These are phyloP conservation scores for Tetramorium simillimum DNA, from an alignment of 1,140 invertebrate species.

Conservation along the genomic window DNA sequence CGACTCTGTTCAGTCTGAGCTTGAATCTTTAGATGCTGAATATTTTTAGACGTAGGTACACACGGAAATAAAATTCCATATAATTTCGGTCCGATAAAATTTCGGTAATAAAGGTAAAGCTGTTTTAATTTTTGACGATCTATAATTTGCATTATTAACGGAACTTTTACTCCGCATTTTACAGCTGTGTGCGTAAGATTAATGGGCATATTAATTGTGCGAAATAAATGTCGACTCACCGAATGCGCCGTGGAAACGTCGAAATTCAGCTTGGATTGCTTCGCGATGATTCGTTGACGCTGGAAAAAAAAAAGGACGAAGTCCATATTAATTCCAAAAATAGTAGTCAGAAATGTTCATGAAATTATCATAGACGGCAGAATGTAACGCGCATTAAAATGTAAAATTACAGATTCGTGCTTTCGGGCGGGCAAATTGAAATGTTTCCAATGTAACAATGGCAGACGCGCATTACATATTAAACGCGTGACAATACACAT, in stretches of 20 bases:
- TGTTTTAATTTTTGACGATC: neutral
- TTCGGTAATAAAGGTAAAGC: neutral
- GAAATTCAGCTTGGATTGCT: conserved; percentile 26
- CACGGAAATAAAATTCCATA: neutral
- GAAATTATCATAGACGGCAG: conserved; percentile 11
- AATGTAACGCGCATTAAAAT: conserved; percentile 27
- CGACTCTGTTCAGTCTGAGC: neutral
- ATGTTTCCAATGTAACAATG: conserved; percentile 28
- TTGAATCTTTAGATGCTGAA: neutral
- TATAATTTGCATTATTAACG: neutral
- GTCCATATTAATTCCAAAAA: conserved; percentile 4
- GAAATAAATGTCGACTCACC: conserved; percentile 50
- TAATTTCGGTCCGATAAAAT: conserved; percentile 1
- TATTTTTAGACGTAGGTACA: neutral
- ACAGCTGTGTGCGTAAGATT: neutral
- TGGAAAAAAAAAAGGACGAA: conserved; percentile 10
- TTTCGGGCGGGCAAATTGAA: conserved; percentile 46
- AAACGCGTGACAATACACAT: conserved; percentile 19
- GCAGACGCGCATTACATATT: conserved; percentile 15
- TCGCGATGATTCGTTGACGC: conserved; percentile 22
- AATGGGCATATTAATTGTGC: conserved; percentile 16
- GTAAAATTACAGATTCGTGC: conserved; percentile 43
- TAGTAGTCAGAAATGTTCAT: neutral
- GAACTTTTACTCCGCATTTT: neutral
- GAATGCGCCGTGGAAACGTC: conserved; percentile 16